Percentiles rank a stretch among this genome's conserved stretches.
Conservation (phyloP, 1,140 invertebrate genomes). For the Melipona quadrifasciata region DNA sequence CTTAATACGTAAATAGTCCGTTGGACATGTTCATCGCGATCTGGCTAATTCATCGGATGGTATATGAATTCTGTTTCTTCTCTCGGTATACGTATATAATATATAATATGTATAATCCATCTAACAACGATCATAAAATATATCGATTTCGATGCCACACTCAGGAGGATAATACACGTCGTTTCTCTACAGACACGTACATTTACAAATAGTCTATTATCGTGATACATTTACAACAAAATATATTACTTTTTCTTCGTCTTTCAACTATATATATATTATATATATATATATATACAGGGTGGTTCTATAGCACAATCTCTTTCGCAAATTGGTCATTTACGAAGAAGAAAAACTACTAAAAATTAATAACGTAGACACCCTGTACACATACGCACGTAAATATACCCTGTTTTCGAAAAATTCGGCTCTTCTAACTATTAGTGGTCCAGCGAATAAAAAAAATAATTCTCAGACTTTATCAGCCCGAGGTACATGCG, state of each 20-base stretch:
- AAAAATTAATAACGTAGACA: not conserved
- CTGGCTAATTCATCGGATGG: not conserved
- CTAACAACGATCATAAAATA: slow-evolving; percentile 54
- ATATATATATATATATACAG: too few species aligned
- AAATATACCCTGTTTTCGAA: slow-evolving; percentile 45
- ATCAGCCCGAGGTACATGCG: not conserved
- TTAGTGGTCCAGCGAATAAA: not conserved
- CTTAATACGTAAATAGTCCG: slow-evolving; percentile 19
- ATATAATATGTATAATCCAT: slow-evolving; percentile 1
- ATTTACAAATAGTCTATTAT: slow-evolving; percentile 47
- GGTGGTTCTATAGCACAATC: too few species aligned
- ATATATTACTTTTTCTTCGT: slow-evolving; percentile 63
- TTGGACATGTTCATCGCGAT: not conserved
- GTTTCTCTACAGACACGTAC: slow-evolving; percentile 47
- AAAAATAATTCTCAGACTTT: slow-evolving; percentile 13
- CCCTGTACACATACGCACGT: slow-evolving; percentile 11
- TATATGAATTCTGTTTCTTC: not conserved
- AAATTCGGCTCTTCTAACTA: slow-evolving; percentile 26
- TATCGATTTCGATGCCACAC: slow-evolving; percentile 44
- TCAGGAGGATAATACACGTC: slow-evolving; percentile 38
- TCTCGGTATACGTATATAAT: not conserved
- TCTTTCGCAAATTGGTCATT: not conserved
- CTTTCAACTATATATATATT: not conserved
- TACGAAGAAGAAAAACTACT: not conserved
- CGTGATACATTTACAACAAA: slow-evolving; percentile 63